A percentile compares a stretch with the other conserved stretches of the same genome.
Conservation (phyloP, 1,140 invertebrate genomes). For the Hyphantria cunea region DNA sequence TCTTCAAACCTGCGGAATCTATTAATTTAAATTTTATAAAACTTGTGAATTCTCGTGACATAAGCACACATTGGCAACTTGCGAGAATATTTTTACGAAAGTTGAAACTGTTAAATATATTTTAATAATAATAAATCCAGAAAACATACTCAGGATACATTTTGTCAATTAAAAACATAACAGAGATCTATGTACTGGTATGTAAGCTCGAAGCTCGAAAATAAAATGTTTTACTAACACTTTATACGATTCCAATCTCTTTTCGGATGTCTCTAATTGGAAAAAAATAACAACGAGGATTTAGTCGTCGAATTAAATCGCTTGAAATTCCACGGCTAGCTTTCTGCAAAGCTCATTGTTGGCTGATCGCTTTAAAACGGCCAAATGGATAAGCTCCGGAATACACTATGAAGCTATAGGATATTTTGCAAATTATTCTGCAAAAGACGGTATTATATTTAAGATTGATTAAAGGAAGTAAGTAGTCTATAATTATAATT, state of each 20-base stretch:
- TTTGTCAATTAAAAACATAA: too few species aligned
- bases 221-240: constrained; percentile 7
- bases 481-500: neutral
- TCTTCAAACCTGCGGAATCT: too few species aligned
- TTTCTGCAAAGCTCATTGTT: constrained; percentile 21
- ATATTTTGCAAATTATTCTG: constrained; percentile 13
- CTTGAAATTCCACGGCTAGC: constrained; percentile 17
- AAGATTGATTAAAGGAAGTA: neutral
- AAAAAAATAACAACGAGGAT: constrained; percentile 27
- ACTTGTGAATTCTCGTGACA: too few species aligned
- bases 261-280: constrained; percentile 16
- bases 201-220: neutral
- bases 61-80: neutral
- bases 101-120: too few species aligned
- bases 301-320: constrained; percentile 27
- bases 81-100: constrained; percentile 7
- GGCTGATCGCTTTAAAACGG: constrained; percentile 23
- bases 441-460: too few species aligned
- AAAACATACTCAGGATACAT: too few species aligned
- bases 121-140: too few species aligned
- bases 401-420: constrained; percentile 21
- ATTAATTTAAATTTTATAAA: too few species aligned
- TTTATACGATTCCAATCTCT: constrained; percentile 23
- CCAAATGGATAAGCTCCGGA: constrained; percentile 24
- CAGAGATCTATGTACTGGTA: too few species aligned